Percentiles rank a stretch among this genome's conserved stretches.
Evolutionary conservation across 2,113 vertebrate genomes (phyloP).

Genomic region (Emydura subglobosa): DNA sequence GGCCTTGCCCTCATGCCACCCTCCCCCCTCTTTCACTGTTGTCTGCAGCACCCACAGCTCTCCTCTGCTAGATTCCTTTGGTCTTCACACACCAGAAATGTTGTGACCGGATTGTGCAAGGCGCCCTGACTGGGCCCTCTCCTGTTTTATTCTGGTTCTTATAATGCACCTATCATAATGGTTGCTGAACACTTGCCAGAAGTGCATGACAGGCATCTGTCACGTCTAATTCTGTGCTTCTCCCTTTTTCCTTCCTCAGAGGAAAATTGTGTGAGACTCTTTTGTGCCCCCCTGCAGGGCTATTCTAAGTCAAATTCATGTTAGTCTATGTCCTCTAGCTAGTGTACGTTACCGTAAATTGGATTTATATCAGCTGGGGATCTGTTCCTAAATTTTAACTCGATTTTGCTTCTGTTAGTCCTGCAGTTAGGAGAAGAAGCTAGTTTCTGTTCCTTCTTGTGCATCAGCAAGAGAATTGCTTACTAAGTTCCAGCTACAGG

Average conservation of each 20-base stretch:
- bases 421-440: background rate
- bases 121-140: background rate
- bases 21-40: background rate
- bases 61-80: background rate
- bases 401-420: background rate
- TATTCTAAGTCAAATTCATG: background rate
- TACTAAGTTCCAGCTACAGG: background rate
- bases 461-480: background rate
- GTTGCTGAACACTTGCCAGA: background rate
- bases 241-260: background rate
- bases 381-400: background rate
- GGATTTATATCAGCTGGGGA: background rate
- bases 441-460: background rate
- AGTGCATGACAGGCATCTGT: background rate
- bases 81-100: background rate
- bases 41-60: fast-evolving
- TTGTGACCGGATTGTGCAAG: background rate
- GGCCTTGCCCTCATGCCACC: background rate
- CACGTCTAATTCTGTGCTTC: background rate
- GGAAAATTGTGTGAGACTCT: background rate
- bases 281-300: background rate
- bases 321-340: background rate
- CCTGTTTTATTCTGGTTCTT: background rate
- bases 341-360: background rate
- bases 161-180: background rate